phyloP scores from a whole-genome alignment of 1,140 invertebrate species.

The Drosophila parabipectinata region DNA sequence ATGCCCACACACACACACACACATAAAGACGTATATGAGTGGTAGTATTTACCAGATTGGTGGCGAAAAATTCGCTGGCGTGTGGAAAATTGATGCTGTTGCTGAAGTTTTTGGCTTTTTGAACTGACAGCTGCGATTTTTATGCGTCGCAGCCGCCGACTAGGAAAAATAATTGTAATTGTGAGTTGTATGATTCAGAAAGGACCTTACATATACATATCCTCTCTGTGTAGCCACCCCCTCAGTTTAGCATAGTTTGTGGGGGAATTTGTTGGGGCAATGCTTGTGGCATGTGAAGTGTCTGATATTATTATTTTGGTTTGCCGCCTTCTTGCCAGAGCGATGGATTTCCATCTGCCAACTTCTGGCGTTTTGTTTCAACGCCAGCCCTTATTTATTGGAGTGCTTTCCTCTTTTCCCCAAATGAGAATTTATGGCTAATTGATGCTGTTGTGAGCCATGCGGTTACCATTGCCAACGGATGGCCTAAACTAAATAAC shows the following conservation, averaged over 20 bases:
- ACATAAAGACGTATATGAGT: slow-evolving; percentile 7
- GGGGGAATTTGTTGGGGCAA: background rate
- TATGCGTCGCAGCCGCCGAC: slow-evolving; percentile 64
- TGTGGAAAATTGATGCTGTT: slow-evolving; percentile 77
- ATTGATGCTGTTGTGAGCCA: slow-evolving; percentile 54
- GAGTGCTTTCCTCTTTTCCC: slow-evolving; percentile 22
- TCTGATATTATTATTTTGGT: slow-evolving; percentile 33
- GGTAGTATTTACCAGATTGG: slow-evolving; percentile 27
- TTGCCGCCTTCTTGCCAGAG: slow-evolving; percentile 37
- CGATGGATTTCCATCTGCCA: slow-evolving; percentile 41
- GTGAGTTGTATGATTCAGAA: slow-evolving; percentile 51
- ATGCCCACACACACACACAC: no score
- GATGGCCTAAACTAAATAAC: slow-evolving; percentile 22
- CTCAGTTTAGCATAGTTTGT: slow-evolving; percentile 7
- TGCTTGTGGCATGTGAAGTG: slow-evolving; percentile 34
- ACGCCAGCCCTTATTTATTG: slow-evolving; percentile 46
- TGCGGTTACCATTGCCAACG: slow-evolving; percentile 15
- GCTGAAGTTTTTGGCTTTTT: slow-evolving; percentile 81
- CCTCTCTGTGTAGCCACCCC: background rate
- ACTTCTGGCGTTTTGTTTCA: no score
- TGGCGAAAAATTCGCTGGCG: slow-evolving; percentile 61
- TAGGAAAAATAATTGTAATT: slow-evolving; percentile 78
- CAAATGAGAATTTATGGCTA: slow-evolving; percentile 73
- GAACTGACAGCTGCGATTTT: slow-evolving; percentile 80
- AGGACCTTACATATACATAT: slow-evolving; percentile 6